Conservation (phyloP, 1,140 invertebrate genomes). For the Zaprionus davidi region DNA sequence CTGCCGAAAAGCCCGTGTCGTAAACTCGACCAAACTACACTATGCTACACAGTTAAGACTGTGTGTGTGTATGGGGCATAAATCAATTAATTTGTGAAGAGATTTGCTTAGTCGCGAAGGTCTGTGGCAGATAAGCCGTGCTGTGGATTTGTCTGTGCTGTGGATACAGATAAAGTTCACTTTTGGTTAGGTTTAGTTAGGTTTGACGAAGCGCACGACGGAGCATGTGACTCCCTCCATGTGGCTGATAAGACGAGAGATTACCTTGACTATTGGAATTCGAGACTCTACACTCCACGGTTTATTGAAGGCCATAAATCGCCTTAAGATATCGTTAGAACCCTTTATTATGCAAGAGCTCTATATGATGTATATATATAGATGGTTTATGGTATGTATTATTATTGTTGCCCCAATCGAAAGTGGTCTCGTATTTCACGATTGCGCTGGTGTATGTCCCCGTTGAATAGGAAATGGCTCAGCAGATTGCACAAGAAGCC, state of each 20-base stretch:
- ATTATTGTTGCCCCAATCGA: conserved; percentile 9
- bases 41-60: background rate
- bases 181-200: background rate
- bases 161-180: conserved; percentile 6
- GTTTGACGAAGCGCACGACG: background rate
- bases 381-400: conserved; percentile 2
- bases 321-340: conserved; percentile 6
- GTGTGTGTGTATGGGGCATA: background rate
- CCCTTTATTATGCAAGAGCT: conserved; percentile 47
- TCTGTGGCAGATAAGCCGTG: conserved; percentile 22
- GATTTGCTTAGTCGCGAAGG: conserved; percentile 37
- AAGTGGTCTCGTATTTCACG: conserved; percentile 49
- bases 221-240: conserved; percentile 28
- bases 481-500: conserved; percentile 44
- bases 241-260: conserved; percentile 7
- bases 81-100: conserved; percentile 41
- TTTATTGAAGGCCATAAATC: conserved; percentile 39
- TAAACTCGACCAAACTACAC: conserved; percentile 19
- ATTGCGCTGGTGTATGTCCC: conserved; percentile 15
- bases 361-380: background rate
- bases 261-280: conserved; percentile 42
- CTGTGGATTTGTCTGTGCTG: conserved; percentile 1
- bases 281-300: background rate
- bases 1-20: conserved; percentile 17
- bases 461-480: conserved; percentile 26